Evolutionary conservation across 1,140 invertebrate genomes (phyloP).

Genomic region (Callitettix versicolor): DNA sequence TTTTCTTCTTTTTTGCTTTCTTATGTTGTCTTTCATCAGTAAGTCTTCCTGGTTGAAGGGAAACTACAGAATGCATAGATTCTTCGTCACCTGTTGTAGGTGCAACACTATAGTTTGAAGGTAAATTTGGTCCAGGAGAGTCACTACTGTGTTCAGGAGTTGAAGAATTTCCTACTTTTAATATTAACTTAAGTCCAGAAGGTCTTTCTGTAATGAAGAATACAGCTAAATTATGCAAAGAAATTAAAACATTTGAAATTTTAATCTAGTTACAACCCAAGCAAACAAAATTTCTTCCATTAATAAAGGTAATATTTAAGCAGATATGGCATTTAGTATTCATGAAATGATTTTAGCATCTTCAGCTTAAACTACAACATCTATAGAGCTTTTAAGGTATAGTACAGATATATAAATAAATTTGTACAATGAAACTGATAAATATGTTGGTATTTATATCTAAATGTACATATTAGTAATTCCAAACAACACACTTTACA

Average conservation of each 20-base stretch:
- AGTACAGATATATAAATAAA: no score
- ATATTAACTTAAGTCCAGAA: constrained; percentile 57
- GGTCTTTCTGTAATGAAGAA: constrained; percentile 46
- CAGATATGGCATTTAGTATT: neutral
- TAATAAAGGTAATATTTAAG: neutral
- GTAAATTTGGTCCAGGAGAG: constrained; percentile 27
- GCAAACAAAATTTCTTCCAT: neutral
- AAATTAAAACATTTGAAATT: neutral
- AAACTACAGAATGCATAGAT: constrained; percentile 20
- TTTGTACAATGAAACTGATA: no score
- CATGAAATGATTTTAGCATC: neutral
- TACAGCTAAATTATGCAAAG: constrained; percentile 9
- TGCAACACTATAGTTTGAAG: constrained; percentile 16
- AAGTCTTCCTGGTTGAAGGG: constrained; percentile 2
- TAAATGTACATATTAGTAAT: neutral
- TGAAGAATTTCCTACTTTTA: constrained; percentile 63
- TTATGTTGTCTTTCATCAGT: constrained; percentile 17
- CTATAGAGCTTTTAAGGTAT: no score
- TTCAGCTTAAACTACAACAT: neutral
- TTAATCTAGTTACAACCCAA: neutral
- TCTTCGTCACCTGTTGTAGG: constrained; percentile 20
- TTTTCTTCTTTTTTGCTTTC: constrained; percentile 29
- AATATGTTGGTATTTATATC: no score
- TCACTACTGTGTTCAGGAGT: constrained; percentile 57
- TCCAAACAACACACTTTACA: neutral